Conservation (phyloP, 2,797 vertebrate species). For the Anas flavirostris region DNA sequence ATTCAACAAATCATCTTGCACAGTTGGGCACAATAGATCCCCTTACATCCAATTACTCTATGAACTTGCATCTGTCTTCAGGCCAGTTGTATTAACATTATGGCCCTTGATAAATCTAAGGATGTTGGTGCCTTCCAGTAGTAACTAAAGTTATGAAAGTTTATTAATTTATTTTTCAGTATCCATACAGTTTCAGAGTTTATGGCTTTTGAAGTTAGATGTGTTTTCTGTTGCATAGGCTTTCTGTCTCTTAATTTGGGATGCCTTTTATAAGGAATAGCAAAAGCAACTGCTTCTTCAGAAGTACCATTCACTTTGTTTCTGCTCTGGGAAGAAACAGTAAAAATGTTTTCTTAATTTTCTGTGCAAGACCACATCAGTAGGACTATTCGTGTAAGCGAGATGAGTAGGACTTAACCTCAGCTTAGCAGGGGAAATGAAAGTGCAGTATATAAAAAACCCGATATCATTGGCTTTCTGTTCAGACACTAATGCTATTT, state of each 20-base stretch:
- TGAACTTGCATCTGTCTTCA: not conserved
- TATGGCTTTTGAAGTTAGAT: not conserved
- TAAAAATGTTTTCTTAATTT: slow-evolving; percentile 21
- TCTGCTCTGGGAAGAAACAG: slow-evolving; percentile 10
- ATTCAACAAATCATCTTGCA: not conserved
- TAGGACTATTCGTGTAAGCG: not conserved
- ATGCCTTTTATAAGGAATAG: not conserved
- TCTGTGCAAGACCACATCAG: not conserved
- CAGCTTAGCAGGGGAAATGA: slow-evolving; percentile 62
- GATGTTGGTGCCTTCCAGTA: not conserved
- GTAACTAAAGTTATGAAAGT: not conserved
- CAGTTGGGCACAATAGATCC: not conserved
- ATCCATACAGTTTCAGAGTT: not conserved
- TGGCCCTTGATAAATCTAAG: not conserved
- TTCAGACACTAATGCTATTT: slow-evolving; percentile 30
- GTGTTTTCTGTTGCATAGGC: not conserved
- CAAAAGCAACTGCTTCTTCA: not conserved
- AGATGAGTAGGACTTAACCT: slow-evolving; percentile 35
- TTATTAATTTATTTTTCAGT: not conserved
- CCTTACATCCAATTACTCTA: not conserved
- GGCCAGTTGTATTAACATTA: not conserved
- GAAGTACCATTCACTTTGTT: not conserved
- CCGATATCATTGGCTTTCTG: slow-evolving; percentile 12
- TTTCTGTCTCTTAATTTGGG: not conserved
- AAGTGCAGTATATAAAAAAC: slow-evolving; percentile 45